Evolutionary conservation across 2,113 vertebrate genomes (phyloP), one percentile per base, ranked within the genome.

Genomic region (Rhynchopsitta pachyrhyncha): DNA sequence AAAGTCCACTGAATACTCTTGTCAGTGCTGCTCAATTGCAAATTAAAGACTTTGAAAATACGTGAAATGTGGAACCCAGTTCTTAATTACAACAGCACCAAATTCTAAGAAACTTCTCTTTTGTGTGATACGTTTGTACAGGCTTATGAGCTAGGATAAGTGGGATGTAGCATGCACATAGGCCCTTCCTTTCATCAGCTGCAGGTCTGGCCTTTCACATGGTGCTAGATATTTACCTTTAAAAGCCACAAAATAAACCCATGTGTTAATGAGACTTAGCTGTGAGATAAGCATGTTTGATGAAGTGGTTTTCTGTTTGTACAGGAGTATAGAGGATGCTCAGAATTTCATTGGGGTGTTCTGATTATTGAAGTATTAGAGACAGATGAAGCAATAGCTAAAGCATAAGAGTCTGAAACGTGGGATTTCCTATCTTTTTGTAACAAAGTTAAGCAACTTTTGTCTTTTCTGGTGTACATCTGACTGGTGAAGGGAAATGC

Each of bases 231-330:
- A 37, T 23, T 86, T 83, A 73, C 46, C 37, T 90, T 66, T 80
- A 76, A 52, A 88, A 83, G 76, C 41, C 82, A 29, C 10, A 85
- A 31, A 82, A 82, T 62, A 92, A 90, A 46, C 44, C 5, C 1
- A 0, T 62, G 46, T 25, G 75, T 39, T 44, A 20, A 13, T 73
- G 63, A 35, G 42, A 50, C 62, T 90, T 82, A 78, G 22, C 66
- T 69, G 70, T 39, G n/a, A 39, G 74, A 28, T 39, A 42, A 49
- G 62, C 7, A 5, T 16, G 23, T 42, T 63, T 92, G 67, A 31
- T 59, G 60, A 78, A 74, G 46, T 42, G 12, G 24, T n/a, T 69
- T 95, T 85, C 71, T 91, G 42, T 82, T 93, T 87, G n/a, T 77
- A 28, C 31, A 67, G 46, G 28, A 86, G 29, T 55, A 78, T 63